These are phyloP conservation scores for Scatophagus argus DNA, from an alignment of 2,113 vertebrate species.

Conservation along the genomic window DNA sequence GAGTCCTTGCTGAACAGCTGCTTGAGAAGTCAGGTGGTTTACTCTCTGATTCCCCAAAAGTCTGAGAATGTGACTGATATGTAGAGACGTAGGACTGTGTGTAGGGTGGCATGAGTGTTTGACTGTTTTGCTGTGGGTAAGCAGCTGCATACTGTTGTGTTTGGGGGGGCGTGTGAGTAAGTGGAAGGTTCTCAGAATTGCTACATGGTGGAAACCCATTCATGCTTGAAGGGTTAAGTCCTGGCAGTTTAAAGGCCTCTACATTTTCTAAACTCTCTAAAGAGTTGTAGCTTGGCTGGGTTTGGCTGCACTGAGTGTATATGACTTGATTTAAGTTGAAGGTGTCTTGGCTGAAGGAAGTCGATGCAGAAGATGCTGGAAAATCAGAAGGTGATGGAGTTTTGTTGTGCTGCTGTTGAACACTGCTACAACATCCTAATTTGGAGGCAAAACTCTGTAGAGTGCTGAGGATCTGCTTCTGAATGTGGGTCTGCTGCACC, in stretches of 20 bases:
- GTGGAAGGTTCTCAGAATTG: constrained; percentile 66
- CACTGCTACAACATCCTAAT: constrained; percentile 58
- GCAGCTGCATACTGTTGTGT: constrained; percentile 62
- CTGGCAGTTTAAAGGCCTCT: constrained; percentile 80
- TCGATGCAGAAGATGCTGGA: constrained; percentile 56
- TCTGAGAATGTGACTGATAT: constrained; percentile 73
- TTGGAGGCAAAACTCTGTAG: constrained; percentile 85
- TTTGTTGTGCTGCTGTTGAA: constrained; percentile 64
- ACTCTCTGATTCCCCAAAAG: constrained; percentile 63
- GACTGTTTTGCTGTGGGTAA: constrained; percentile 73
- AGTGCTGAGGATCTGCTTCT: constrained; percentile 87
- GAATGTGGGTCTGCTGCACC: constrained; percentile 87
- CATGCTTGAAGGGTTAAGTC: constrained; percentile 72
- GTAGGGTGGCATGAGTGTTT: constrained; percentile 66
- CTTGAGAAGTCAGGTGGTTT: constrained; percentile 71
- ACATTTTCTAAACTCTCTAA: constrained; percentile 74
- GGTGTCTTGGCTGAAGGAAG: constrained; percentile 72
- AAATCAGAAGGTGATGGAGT: constrained; percentile 72
- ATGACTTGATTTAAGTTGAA: constrained; percentile 80
- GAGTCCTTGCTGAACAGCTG: constrained; percentile 60
- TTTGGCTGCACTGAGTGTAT: constrained; percentile 77
- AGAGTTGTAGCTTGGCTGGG: constrained; percentile 72
- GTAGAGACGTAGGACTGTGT: constrained; percentile 63
- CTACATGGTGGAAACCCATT: constrained; percentile 81
- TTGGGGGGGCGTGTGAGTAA: constrained; percentile 65